Percentiles rank a stretch among this genome's conserved stretches.
Conservation (phyloP, 2,888 invertebrate genomes). For the Himalopsyche anomala region DNA sequence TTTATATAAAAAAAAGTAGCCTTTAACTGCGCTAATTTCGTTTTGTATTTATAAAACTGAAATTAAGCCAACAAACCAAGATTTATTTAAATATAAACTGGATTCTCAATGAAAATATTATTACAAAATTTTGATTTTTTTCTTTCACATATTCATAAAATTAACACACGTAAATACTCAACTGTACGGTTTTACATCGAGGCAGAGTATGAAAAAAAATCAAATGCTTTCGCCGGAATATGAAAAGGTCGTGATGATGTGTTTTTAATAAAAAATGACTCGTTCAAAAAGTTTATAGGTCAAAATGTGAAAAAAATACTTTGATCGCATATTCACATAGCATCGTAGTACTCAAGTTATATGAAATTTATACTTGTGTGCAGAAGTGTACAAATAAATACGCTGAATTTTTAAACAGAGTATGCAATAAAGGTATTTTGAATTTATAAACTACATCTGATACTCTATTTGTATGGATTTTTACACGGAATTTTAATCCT, state of each 20-base stretch:
- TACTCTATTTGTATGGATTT: too few relatives aligned
- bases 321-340: background rate
- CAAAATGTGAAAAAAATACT: background rate
- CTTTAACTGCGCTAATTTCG: too few relatives aligned
- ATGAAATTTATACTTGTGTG: background rate
- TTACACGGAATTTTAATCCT: too few relatives aligned
- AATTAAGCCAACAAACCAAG: too few relatives aligned
- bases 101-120: background rate
- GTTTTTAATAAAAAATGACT: conserved; percentile 16
- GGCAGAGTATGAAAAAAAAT: background rate
- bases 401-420: too few relatives aligned
- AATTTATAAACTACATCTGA: too few relatives aligned
- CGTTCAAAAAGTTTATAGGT: background rate
- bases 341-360: too few relatives aligned
- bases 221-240: background rate
- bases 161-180: background rate
- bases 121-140: background rate
- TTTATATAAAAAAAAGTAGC: too few relatives aligned
- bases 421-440: too few relatives aligned
- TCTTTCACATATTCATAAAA: background rate
- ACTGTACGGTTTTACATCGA: background rate
- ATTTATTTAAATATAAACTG: background rate
- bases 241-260: conserved; percentile 1
- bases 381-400: background rate
- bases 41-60: too few relatives aligned